Conservation (phyloP, 1,140 invertebrate genomes). For the Habropoda laboriosa region DNA sequence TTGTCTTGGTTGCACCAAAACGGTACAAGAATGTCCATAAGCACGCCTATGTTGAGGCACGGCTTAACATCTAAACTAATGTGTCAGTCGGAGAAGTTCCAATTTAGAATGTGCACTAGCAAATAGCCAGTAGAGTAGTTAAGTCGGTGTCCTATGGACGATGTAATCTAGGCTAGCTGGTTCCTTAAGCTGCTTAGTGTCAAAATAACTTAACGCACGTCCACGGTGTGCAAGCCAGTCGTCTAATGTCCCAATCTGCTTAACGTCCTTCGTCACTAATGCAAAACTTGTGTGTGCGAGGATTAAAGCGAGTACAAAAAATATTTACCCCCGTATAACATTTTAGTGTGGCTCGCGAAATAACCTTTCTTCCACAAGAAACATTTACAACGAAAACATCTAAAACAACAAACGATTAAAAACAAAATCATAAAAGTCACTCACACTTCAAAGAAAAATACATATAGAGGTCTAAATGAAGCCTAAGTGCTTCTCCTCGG, state of each 20-base stretch:
- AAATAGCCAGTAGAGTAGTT: not conserved
- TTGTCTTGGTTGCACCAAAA: no score
- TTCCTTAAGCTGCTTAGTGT: conserved; percentile 27
- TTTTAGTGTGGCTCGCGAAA: no score
- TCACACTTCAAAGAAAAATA: no score
- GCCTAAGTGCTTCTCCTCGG: no score
- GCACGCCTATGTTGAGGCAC: not conserved
- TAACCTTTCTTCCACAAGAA: no score
- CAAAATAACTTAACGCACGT: conserved; percentile 9
- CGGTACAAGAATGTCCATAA: not conserved
- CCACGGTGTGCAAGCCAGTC: not conserved
- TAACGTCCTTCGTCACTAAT: not conserved
- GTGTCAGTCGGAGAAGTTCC: not conserved
- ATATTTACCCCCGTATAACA: not conserved
- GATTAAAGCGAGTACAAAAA: not conserved
- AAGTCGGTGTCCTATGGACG: conserved; percentile 5
- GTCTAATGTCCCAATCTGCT: not conserved
- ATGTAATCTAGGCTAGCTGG: conserved; percentile 1
- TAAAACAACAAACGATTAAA: no score
- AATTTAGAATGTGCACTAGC: not conserved
- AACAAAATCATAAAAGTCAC: no score
- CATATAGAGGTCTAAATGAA: no score
- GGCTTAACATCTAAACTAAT: not conserved
- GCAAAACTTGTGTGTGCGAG: not conserved
- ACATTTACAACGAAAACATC: no score